phyloP scores from a whole-genome alignment of 2,113 vertebrate species.

The Paracanthobrama guichenoti region DNA sequence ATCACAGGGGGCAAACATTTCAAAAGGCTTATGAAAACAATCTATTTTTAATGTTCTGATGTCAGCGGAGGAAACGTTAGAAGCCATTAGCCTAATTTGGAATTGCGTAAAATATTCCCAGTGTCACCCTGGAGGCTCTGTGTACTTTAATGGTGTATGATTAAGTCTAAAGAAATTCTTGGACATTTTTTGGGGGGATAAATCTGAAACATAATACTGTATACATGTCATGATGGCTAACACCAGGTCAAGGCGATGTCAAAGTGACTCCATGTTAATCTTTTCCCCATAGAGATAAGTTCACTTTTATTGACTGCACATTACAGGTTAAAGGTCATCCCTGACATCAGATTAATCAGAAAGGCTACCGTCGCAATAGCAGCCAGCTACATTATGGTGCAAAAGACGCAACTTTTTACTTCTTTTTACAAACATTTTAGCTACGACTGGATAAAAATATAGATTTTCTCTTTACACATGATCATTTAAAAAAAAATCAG shows the following conservation, averaged over 20 bases:
- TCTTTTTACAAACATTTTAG: too few species aligned
- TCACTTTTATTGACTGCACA: background rate
- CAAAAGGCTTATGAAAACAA: background rate
- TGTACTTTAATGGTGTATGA: background rate
- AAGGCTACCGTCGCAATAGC: background rate
- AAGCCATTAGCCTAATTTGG: conserved; percentile 1
- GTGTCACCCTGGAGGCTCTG: background rate
- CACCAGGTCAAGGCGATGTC: background rate
- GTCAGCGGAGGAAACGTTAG: background rate
- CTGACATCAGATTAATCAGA: background rate
- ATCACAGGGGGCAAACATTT: background rate
- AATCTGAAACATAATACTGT: background rate
- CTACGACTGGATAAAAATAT: background rate
- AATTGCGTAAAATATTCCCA: background rate
- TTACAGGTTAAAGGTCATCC: conserved; percentile 5
- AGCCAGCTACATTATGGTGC: background rate
- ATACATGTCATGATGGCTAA: background rate
- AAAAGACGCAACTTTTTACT: background rate
- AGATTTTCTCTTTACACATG: background rate
- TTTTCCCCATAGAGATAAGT: conserved; percentile 12
- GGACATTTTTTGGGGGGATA: background rate
- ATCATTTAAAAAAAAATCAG: background rate
- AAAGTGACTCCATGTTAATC: conserved; percentile 11
- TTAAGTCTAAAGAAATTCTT: background rate
- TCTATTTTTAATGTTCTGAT: background rate